phyloP scores from a whole-genome alignment of 2,797 vertebrate genomes.

The Lepilemur septentrionalis region DNA sequence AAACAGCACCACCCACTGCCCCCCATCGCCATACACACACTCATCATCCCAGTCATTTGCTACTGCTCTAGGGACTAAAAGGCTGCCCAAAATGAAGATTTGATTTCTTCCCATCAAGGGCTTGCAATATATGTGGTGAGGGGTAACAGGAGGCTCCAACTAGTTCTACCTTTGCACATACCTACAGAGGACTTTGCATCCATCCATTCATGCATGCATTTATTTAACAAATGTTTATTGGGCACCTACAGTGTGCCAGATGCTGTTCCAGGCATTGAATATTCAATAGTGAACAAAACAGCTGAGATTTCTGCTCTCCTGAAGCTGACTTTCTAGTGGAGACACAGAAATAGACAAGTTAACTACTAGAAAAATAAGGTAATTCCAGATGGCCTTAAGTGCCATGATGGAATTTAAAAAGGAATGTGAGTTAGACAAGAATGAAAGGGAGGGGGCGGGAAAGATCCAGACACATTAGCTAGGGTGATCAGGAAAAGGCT shows the following conservation, averaged over 20 bases:
- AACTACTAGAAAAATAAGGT: background rate
- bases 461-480: background rate
- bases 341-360: background rate
- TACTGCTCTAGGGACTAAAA: background rate
- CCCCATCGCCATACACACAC: background rate
- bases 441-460: background rate
- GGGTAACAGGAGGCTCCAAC: background rate
- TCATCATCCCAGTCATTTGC: background rate
- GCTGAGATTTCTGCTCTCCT: background rate
- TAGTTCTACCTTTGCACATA: background rate
- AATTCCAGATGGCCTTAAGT: background rate
- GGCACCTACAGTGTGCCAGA: background rate
- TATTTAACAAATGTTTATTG: background rate
- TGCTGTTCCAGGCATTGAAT: background rate
- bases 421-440: background rate
- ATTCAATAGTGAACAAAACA: background rate
- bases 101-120: background rate
- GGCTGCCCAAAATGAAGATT: background rate
- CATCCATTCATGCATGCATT: background rate
- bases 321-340: slow-evolving; percentile 2
- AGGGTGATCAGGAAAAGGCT: background rate
- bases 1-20: background rate
- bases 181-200: background rate
- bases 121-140: background rate
- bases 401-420: background rate